A percentile compares a stretch with the other conserved stretches of the same genome.
Conservation (phyloP, 2,113 vertebrate genomes). For the Tonatia bakeri region DNA sequence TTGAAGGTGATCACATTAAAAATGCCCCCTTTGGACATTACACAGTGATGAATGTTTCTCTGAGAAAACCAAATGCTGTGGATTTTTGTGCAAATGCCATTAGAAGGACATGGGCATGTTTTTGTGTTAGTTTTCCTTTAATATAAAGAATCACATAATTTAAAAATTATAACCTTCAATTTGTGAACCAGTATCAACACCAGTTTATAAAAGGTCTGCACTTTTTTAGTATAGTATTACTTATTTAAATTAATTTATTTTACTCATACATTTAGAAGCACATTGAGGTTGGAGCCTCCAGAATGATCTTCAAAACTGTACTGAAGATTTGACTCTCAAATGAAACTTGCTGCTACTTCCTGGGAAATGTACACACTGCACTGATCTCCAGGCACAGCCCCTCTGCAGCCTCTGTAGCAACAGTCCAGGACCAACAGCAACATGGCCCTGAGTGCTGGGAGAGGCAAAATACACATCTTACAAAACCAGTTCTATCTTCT, state of each 20-base stretch:
- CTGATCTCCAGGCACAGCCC: too few relatives aligned
- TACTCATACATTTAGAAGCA: not conserved
- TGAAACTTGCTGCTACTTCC: not conserved
- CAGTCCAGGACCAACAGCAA: not conserved
- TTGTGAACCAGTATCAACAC: not conserved
- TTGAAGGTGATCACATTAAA: not conserved
- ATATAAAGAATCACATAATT: not conserved
- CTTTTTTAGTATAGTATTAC: too few relatives aligned
- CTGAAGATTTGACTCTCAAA: not conserved
- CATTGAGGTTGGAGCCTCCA: not conserved
- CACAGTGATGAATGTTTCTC: not conserved
- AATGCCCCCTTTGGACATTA: not conserved
- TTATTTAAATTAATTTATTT: too few relatives aligned
- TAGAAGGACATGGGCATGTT: not conserved
- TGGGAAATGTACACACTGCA: not conserved
- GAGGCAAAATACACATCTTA: not conserved
- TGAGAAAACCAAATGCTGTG: not conserved
- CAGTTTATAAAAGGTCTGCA: not conserved
- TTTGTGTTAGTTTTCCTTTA: not conserved
- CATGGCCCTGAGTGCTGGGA: not conserved
- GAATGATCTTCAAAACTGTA: not conserved
- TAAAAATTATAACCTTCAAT: not conserved
- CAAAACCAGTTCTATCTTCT: not conserved
- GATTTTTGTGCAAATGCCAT: not conserved
- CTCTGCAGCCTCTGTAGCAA: not conserved